Percentiles rank a stretch among this genome's conserved stretches.
Evolutionary conservation across 2,113 vertebrate genomes (phyloP).

Genomic region (Dunckerocampus dactyliophorus): DNA sequence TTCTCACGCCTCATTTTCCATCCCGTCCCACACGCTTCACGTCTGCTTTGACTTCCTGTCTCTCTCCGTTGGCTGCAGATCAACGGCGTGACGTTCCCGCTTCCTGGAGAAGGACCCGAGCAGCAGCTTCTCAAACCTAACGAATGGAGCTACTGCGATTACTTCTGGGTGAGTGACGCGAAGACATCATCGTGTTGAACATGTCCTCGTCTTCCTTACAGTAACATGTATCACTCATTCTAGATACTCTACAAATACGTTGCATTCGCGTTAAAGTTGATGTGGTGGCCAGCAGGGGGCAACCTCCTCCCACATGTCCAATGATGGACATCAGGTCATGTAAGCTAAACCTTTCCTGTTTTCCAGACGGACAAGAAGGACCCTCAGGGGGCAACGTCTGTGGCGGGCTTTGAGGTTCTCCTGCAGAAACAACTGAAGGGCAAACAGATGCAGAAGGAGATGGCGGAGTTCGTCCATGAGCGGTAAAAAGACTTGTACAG

Average conservation of each 20-base stretch:
- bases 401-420: conserved; percentile 90
- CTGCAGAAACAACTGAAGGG: conserved; percentile 96
- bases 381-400: conserved; percentile 82
- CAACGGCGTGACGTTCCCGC: conserved; percentile 95
- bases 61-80: conserved; percentile 71
- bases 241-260: too few relatives aligned
- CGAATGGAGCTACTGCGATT: conserved; percentile 99
- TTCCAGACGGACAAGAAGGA: conserved; percentile 91
- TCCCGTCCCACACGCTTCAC: too few relatives aligned
- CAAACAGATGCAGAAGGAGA: conserved; percentile 98
- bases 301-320: background rate
- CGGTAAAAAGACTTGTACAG: conserved; percentile 71
- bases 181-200: background rate
- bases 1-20: too few relatives aligned
- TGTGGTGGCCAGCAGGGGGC: too few relatives aligned
- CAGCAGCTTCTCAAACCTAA: conserved; percentile 94
- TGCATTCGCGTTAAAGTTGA: too few relatives aligned
- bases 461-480: conserved; percentile 94
- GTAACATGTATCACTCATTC: too few relatives aligned
- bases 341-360: conserved; percentile 15
- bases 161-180: conserved; percentile 88
- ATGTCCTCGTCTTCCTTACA: background rate
- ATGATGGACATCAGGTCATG: conserved; percentile 20
- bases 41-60: background rate
- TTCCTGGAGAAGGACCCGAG: conserved; percentile 85